These are phyloP conservation scores for Leptothorax acervorum DNA, from an alignment of 2,888 invertebrate species.

Conservation along the genomic window DNA sequence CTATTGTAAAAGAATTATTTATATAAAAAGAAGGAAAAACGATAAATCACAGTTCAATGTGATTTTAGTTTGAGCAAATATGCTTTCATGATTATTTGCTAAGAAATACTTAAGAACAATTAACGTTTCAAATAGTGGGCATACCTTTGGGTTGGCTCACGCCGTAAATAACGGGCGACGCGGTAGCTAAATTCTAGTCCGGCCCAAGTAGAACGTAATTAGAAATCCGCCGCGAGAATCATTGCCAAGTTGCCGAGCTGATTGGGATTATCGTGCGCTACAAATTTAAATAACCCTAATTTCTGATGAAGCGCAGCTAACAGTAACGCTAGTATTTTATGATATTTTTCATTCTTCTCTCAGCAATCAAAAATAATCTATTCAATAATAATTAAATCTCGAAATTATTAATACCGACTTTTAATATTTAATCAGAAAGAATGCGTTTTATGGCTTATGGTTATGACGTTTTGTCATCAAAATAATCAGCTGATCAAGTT, in stretches of 20 bases:
- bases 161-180: constrained; percentile 49
- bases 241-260: constrained; percentile 48
- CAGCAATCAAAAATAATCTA: neutral
- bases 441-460: neutral
- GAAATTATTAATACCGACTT: neutral
- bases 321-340: neutral
- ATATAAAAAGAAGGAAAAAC: neutral
- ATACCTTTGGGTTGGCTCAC: constrained; percentile 39
- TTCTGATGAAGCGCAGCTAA: neutral
- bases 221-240: constrained; percentile 50
- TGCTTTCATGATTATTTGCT: neutral
- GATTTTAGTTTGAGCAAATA: neutral
- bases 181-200: constrained; percentile 51
- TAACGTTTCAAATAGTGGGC: constrained; percentile 32
- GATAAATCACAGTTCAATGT: neutral
- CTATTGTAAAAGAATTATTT: neutral
- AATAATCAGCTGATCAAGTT: neutral
- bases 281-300: constrained; percentile 40
- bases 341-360: neutral
- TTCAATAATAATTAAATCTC: neutral
- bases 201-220: constrained; percentile 49
- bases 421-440: neutral
- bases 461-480: neutral
- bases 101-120: constrained; percentile 40
- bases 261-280: constrained; percentile 36